These are phyloP conservation scores for Eidolon helvum DNA, from an alignment of 2,113 vertebrate species.

Conservation along the genomic window DNA sequence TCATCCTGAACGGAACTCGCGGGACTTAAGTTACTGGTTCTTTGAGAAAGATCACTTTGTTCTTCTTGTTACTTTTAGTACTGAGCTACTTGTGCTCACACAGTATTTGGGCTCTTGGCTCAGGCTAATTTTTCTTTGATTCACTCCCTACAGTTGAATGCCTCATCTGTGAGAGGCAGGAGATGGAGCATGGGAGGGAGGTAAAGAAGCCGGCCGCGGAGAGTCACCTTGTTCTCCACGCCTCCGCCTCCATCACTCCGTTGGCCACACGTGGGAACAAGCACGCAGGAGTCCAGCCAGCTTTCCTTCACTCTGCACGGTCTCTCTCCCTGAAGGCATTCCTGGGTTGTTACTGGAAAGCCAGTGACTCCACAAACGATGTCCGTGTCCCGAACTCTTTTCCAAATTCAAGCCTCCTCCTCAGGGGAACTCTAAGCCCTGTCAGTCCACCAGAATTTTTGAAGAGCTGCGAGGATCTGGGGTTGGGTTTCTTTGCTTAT, in stretches of 20 bases:
- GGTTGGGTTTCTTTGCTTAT: neutral
- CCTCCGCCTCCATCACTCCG: neutral
- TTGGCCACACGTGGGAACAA: neutral
- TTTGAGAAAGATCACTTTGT: neutral
- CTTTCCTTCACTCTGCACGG: neutral
- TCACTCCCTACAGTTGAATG: neutral
- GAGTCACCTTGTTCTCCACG: neutral
- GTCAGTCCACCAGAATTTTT: neutral
- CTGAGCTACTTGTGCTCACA: neutral
- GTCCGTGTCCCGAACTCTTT: neutral
- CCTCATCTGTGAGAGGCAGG: neutral
- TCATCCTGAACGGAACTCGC: neutral
- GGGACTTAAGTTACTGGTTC: neutral
- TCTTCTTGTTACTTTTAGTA: neutral
- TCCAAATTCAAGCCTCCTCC: neutral
- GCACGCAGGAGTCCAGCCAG: too few species aligned
- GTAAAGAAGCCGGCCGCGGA: rapidly evolving
- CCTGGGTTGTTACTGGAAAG: neutral
- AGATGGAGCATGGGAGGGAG: neutral
- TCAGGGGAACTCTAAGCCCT: neutral
- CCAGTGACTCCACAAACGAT: neutral
- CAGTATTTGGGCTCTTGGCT: neutral
- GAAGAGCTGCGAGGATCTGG: neutral
- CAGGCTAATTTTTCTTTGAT: neutral
- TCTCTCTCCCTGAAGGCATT: neutral